Evolutionary conservation across 1,140 invertebrate genomes (phyloP).

Genomic region (Pseudobourletiella spinata): DNA sequence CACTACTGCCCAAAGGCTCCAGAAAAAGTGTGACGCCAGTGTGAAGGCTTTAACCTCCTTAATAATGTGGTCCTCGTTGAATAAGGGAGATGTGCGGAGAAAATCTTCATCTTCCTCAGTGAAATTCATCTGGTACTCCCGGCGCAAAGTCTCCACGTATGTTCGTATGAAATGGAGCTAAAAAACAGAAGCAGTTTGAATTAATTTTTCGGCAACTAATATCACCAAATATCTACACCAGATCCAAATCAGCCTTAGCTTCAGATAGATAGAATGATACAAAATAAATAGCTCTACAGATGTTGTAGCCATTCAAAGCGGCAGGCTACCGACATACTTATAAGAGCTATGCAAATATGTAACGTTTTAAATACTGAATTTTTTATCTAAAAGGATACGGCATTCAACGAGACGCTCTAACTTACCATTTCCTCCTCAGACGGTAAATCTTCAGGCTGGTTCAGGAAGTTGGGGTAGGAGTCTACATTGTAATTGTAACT

Average conservation of each 20-base stretch:
- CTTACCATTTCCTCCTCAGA: constrained; percentile 69
- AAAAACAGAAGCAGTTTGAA: no score
- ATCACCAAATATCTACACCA: no score
- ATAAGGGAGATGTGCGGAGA: constrained; percentile 18
- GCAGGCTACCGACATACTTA: no score
- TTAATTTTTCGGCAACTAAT: no score
- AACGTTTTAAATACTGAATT: no score
- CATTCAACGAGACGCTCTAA: no score
- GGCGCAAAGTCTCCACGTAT: constrained; percentile 36
- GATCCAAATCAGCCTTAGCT: no score
- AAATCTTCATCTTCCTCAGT: constrained; percentile 31
- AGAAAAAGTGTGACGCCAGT: constrained; percentile 83
- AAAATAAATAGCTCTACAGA: no score
- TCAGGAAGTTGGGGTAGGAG: constrained; percentile 67
- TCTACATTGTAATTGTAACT: constrained; percentile 76
- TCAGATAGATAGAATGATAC: no score
- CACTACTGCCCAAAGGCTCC: constrained; percentile 83
- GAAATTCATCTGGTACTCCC: constrained; percentile 30
- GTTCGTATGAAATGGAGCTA: constrained; percentile 40
- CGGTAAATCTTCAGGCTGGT: constrained; percentile 58
- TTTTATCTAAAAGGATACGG: no score
- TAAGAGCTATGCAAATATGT: no score
- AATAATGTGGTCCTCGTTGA: constrained; percentile 47
- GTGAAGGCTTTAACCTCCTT: constrained; percentile 71
- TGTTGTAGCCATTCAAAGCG: no score